Base-by-base conservation (phyloP, 1,140 invertebrate species). In the Aricia agestis region DNA sequence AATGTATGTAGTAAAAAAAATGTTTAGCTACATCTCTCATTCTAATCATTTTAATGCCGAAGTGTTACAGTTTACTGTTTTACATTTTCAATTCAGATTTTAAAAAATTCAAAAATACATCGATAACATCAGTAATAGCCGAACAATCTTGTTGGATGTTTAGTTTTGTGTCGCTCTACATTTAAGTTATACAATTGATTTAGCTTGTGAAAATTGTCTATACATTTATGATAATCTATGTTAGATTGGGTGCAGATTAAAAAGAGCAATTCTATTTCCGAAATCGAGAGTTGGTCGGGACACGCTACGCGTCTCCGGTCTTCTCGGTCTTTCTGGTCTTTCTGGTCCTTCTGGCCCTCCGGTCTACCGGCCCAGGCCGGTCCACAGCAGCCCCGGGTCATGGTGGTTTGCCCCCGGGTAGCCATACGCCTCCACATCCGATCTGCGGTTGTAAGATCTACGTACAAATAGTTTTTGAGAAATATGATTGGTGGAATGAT, bases 361-460 rank as follows among this genome's bases (percentile, higher is more conserved):
- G 18, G 59, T 81, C 81, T 88, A 88, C 83, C 87, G 87, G 52
- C 87, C 89, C 67, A 91, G 83, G 6, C 87, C 87, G n/a, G 89
- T 87, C 89, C 89, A 91, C 83, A 91, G 84, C 78, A 91, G 76
- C 2, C 82, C 87, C 6, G 89, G 89, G 78, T 91, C 89, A 76
- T 91, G 87, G 69, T 87, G 80, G 76, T 91, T 91, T 61, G 89
- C 89, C 0, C 80, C 81, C 6, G 89, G 89, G 76, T 90, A 90
- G 0, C 63, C 79, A 74, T 86, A 83, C 73, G 82, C 74, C 82
- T 91, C 86, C 83, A 87, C 73, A 74, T 83, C 83, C 74, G 89
- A 91, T 91, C 89, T 91, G 83, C 89, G 87, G 86, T 91, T 89
- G 87, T 91, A 91, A 85, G 87, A 87, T 89, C 89, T 91, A 87